phyloP scores from a whole-genome alignment of 2,113 vertebrate genomes.

The Micronycteris hirsuta region DNA sequence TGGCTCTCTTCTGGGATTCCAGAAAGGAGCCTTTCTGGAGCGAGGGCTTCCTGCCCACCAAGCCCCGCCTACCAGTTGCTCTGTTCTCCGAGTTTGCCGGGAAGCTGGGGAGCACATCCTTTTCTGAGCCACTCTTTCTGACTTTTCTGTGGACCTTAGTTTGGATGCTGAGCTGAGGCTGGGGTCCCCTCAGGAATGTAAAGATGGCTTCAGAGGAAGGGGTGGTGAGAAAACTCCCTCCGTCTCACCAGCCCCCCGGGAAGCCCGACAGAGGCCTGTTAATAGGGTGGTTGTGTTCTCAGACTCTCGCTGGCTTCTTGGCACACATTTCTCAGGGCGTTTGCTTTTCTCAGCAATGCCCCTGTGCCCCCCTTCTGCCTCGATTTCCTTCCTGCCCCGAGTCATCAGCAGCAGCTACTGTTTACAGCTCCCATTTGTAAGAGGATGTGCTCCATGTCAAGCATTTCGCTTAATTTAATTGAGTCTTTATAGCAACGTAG shows the following conservation, averaged over 20 bases:
- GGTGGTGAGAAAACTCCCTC: neutral
- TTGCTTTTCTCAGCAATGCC: neutral
- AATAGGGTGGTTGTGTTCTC: neutral
- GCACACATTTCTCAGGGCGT: neutral
- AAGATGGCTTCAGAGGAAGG: neutral
- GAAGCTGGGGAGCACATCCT: neutral
- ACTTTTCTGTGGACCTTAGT: neutral
- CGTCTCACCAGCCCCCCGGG: neutral
- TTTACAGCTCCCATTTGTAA: neutral
- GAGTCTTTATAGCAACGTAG: neutral
- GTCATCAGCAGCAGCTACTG: neutral
- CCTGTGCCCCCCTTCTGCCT: neutral
- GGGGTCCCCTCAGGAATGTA: neutral
- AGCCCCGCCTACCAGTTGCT: neutral
- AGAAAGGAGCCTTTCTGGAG: neutral
- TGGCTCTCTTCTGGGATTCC: neutral
- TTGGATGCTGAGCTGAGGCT: neutral
- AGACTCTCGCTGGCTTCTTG: neutral
- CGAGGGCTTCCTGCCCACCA: neutral
- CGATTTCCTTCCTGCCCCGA: neutral
- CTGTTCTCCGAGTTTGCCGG: neutral
- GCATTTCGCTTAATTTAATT: constrained; percentile 19
- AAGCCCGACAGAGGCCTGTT: neutral
- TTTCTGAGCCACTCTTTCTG: neutral
- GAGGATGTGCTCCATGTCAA: neutral